phyloP scores from a whole-genome alignment of 1,140 invertebrate genomes.

The Carcinoscorpius rotundicauda region DNA sequence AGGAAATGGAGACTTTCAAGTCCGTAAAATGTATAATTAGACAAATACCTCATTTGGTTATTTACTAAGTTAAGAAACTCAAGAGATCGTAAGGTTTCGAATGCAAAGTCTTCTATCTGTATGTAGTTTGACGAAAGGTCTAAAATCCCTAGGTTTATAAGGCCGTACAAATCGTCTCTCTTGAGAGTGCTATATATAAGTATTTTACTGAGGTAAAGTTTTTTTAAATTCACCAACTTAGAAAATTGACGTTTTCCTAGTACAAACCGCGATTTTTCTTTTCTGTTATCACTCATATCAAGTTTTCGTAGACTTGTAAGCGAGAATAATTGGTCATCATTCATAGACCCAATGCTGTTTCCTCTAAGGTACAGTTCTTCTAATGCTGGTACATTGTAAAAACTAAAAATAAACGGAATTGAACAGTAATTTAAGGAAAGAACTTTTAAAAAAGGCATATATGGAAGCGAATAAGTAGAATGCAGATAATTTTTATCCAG shows the following conservation, averaged over 20 bases:
- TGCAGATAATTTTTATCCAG: background rate
- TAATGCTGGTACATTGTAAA: constrained; percentile 4
- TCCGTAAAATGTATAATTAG: constrained; percentile 9
- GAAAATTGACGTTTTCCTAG: background rate
- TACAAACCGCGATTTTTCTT: background rate
- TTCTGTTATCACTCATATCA: background rate
- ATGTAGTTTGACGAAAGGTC: background rate
- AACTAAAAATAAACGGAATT: background rate
- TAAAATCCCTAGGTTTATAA: constrained; percentile 2
- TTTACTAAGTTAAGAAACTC: background rate
- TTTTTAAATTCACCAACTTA: background rate
- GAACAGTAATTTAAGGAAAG: constrained; percentile 1
- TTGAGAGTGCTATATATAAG: background rate
- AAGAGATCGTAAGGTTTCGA: constrained; percentile 8
- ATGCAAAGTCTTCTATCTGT: constrained; percentile 10
- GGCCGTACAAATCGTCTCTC: constrained; percentile 29
- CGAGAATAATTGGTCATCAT: background rate
- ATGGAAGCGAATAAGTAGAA: background rate
- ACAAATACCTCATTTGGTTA: constrained; percentile 1
- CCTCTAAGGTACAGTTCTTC: constrained; percentile 1
- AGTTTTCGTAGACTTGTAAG: constrained; percentile 1
- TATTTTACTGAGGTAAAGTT: background rate
- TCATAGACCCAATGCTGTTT: background rate
- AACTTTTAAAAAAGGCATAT: constrained; percentile 1
- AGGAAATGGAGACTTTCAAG: constrained; percentile 3